Conservation (phyloP, 2,113 vertebrate genomes). For the Hippopotamus amphibius region DNA sequence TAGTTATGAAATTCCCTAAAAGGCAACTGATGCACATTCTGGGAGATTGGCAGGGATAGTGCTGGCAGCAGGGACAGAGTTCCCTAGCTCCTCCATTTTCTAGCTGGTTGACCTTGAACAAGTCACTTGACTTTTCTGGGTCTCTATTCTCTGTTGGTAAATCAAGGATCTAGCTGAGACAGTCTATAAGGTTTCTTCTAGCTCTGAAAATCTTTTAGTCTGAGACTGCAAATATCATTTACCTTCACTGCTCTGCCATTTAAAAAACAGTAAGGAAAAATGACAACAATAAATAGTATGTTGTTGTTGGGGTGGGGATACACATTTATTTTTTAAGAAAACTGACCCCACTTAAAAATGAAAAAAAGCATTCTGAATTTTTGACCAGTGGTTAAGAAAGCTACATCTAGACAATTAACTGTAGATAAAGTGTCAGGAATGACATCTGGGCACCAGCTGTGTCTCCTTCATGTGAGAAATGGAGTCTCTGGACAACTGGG, state of each 20-base stretch:
- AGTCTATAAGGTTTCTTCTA: neutral
- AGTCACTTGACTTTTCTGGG: neutral
- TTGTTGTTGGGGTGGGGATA: neutral
- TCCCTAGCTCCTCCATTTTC: neutral
- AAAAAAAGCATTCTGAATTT: neutral
- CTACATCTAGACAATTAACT: neutral
- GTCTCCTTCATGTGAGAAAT: constrained; percentile 6
- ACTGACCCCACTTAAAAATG: neutral
- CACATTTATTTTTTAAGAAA: constrained; percentile 30
- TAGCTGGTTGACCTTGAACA: neutral
- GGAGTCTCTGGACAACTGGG: neutral
- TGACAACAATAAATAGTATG: neutral
- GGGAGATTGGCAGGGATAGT: neutral
- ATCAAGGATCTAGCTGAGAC: neutral
- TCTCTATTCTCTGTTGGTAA: neutral
- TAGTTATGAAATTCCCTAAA: constrained; percentile 76
- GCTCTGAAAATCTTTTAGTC: constrained; percentile 45
- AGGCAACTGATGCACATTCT: constrained; percentile 20
- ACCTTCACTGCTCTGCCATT: neutral
- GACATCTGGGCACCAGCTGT: neutral
- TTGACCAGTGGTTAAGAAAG: constrained; percentile 26
- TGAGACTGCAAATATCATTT: neutral
- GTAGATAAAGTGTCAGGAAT: neutral
- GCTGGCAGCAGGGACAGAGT: neutral
- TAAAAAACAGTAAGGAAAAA: constrained; percentile 1